Evolutionary conservation across 2,888 invertebrate genomes (phyloP).

Genomic region (Trichogramma evanescens): DNA sequence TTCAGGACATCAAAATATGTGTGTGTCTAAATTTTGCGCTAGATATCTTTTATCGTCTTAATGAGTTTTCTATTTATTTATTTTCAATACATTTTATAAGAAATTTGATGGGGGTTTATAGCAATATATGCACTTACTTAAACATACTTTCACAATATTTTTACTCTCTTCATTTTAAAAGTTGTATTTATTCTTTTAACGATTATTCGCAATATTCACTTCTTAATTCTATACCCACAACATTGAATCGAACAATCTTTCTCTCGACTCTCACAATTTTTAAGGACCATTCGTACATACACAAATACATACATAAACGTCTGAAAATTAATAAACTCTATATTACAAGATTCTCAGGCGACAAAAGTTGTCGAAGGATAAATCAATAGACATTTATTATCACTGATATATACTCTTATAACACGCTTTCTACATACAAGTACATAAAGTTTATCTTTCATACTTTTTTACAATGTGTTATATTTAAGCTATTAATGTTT

Average conservation of each 20-base stretch:
- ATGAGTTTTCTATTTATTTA: constrained; percentile 9
- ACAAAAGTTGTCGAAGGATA: constrained; percentile 24
- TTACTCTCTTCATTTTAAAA: constrained; percentile 8
- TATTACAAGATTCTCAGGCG: constrained; percentile 38
- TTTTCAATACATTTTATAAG: constrained; percentile 18
- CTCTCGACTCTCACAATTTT: constrained; percentile 6
- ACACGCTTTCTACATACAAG: constrained; percentile 30
- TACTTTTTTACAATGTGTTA: constrained; percentile 35
- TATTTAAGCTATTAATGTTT: background rate
- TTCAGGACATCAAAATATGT: constrained; percentile 3
- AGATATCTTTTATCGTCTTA: constrained; percentile 2
- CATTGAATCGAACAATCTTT: constrained; percentile 21
- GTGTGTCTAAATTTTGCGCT: background rate
- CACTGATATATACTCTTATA: constrained; percentile 20
- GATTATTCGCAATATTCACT: constrained; percentile 3
- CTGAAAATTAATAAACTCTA: constrained; percentile 37
- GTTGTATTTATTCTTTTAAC: constrained; percentile 9
- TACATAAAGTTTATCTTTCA: constrained; percentile 23
- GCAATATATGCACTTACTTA: constrained; percentile 22
- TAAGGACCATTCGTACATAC: constrained; percentile 12
- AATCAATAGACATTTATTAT: constrained; percentile 16
- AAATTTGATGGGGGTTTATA: constrained; percentile 21
- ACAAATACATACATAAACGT: constrained; percentile 23
- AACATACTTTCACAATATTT: constrained; percentile 19
- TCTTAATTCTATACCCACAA: constrained; percentile 23